Evolutionary conservation across 2,797 vertebrate species (phyloP).

Genomic region (Anabacerthia variegaticeps): DNA sequence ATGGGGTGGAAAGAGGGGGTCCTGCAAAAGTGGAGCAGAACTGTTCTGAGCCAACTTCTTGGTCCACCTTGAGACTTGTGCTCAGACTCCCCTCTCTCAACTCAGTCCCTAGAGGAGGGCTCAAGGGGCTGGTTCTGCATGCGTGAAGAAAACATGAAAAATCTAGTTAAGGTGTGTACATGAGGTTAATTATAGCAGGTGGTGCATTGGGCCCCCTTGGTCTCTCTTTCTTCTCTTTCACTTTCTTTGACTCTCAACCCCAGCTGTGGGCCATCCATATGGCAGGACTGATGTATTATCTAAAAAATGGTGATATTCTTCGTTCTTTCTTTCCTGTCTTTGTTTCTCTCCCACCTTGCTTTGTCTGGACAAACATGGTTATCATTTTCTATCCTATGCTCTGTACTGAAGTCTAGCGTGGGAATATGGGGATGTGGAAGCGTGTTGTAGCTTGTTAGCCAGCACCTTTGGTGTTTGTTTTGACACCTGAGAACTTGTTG

Average conservation of each 20-base stretch:
- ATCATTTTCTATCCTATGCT: rapidly evolving
- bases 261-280: neutral
- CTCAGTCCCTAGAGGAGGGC: neutral
- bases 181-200: neutral
- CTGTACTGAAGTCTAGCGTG: rapidly evolving
- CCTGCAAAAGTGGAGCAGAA: neutral
- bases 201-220: rapidly evolving
- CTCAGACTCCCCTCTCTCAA: neutral
- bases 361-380: neutral
- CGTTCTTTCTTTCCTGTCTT: neutral
- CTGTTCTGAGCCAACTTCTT: neutral
- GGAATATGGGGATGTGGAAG: neutral
- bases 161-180: rapidly evolving
- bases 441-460: neutral
- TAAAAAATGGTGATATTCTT: neutral
- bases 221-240: neutral
- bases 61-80: neutral
- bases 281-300: neutral
- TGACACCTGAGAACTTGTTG: neutral
- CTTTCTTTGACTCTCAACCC: neutral
- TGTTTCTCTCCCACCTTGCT: rapidly evolving
- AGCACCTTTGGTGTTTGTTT: neutral
- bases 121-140: neutral
- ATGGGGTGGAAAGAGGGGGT: neutral
- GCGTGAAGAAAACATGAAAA: neutral